These are phyloP conservation scores for Aspidiotus destructor DNA, from an alignment of 2,888 invertebrate species.

Conservation along the genomic window DNA sequence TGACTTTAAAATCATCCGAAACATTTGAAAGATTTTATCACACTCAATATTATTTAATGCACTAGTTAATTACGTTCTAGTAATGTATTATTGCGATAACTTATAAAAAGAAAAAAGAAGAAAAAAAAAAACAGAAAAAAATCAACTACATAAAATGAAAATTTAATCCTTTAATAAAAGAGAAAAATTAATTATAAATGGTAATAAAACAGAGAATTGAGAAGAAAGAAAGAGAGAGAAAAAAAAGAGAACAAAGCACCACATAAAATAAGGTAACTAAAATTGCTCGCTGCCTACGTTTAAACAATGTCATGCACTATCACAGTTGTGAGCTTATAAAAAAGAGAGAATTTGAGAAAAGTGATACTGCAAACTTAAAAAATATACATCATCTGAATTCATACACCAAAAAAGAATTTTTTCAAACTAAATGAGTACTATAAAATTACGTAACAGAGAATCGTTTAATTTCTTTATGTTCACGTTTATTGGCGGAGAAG, in stretches of 20 bases:
- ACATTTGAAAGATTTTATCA: too few species aligned
- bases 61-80: too few species aligned
- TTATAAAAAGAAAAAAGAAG: too few species aligned
- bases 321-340: conserved; percentile 18
- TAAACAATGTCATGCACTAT: conserved; percentile 24
- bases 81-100: too few species aligned
- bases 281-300: conserved; percentile 14
- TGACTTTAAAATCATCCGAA: too few species aligned
- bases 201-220: neutral
- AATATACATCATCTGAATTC: neutral
- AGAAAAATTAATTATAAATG: neutral
- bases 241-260: conserved; percentile 6
- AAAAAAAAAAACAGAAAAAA: too few species aligned
- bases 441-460: neutral
- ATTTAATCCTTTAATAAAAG: conserved; percentile 5
- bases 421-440: neutral
- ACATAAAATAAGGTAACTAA: conserved; percentile 11
- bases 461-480: too few species aligned
- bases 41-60: too few species aligned
- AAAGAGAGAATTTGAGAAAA: neutral
- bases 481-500: too few species aligned
- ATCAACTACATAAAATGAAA: neutral
- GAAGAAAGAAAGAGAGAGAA: neutral
- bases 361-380: neutral
- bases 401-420: neutral